Conservation (phyloP, 2,113 vertebrate genomes). For the Marmota monax region DNA sequence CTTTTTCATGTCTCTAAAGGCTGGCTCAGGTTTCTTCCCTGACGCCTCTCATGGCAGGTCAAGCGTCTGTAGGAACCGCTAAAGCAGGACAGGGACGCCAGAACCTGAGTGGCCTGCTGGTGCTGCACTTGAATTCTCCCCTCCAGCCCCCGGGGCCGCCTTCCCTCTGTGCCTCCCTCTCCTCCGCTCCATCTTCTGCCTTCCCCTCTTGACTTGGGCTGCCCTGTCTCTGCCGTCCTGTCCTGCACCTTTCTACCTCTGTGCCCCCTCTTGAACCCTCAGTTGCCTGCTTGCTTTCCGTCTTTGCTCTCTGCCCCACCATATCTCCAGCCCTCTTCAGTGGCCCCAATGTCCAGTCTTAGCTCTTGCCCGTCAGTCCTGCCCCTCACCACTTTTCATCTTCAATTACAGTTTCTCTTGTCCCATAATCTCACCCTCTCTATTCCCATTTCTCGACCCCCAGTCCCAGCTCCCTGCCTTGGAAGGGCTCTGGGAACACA, state of each 20-base stretch:
- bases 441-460: background rate
- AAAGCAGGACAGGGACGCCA: slow-evolving; percentile 57
- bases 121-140: rapidly evolving
- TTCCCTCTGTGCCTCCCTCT: rapidly evolving
- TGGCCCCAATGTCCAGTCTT: background rate
- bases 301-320: background rate
- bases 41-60: background rate
- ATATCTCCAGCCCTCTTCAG: background rate
- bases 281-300: background rate
- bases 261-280: background rate
- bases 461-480: background rate
- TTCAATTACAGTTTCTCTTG: background rate
- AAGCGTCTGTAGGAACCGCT: slow-evolving; percentile 63
- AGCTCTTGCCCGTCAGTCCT: no score
- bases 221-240: background rate
- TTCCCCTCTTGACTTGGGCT: background rate
- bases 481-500: no score
- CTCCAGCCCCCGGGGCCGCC: background rate
- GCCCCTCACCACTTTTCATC: background rate
- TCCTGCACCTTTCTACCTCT: background rate
- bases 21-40: background rate
- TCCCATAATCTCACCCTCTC: background rate
- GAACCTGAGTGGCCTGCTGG: background rate
- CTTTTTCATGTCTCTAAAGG: background rate
- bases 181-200: no score